Evolutionary conservation across 2,888 invertebrate genomes (phyloP), one percentile per base, ranked within the genome.

Genomic region (Hypena proboscidalis): DNA sequence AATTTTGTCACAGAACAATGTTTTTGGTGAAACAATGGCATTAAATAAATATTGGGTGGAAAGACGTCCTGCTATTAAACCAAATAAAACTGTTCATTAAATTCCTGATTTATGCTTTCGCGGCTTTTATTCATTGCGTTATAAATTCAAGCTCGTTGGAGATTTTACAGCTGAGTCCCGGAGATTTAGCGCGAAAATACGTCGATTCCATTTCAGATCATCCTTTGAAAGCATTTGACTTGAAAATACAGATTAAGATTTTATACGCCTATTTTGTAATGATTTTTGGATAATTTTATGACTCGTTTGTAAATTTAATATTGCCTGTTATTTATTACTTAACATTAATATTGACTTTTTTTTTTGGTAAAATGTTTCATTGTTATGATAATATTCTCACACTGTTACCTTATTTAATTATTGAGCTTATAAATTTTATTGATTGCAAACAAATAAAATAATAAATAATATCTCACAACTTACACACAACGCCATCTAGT

Each of bases 1-100:
- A 84, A 85, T 83, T 70, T 80, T 68, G 75, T 71, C 74, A 56
- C 65, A 46, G 58, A 70, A 77, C 76, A 77, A 77, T 81, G 77
- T 80, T 78, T 76, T 74, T 68, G 67, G 63, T 47, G 45, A 30
- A 66, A 72, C 67, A 72, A 67, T 64, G 70, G 58, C 74, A 61
- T 77, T 75, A 75, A 72, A 66, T 70, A 71, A 71, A 73, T 67
- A 66, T 63, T 64, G 49, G 44, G 43, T 54, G 51, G 39, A 54
- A 52, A 61, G 51, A 66, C 49, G 39, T 46, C 32, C 21, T 56
- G 41, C 36, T 60, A 60, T 65, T 58, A 56, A 34, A 64, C 43
- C 49, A 56, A 62, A 67, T 66, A 58, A 67, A 70, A 70, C 60
- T 65, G 67, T 65, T 67, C 53, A 71, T 67, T 72, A 78, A 80